Conservation (phyloP, 2,797 vertebrate species). For the Myripristis jacobus region DNA sequence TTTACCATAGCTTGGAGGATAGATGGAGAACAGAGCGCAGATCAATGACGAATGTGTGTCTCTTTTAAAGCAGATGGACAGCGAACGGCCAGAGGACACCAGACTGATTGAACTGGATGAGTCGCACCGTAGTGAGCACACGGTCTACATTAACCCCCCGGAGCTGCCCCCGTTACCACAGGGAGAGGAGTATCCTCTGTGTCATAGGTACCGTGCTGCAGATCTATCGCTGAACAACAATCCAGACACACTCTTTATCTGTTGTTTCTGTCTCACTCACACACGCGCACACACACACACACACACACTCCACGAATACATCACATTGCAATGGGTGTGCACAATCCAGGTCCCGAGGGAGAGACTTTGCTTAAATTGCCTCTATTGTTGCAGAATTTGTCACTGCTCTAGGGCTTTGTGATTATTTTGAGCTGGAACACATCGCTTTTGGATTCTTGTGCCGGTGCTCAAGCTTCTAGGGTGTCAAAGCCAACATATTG, state of each 20-base stretch:
- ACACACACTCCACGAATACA: slow-evolving; percentile 21
- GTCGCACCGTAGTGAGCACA: slow-evolving; percentile 97
- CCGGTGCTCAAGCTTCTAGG: slow-evolving; percentile 19
- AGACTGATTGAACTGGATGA: slow-evolving; percentile 97
- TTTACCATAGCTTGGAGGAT: slow-evolving; percentile 8
- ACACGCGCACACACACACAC: slow-evolving; percentile 13
- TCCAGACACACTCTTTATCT: slow-evolving; percentile 8
- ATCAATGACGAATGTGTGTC: slow-evolving; percentile 25
- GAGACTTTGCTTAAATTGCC: slow-evolving; percentile 32
- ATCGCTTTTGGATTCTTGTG: slow-evolving; percentile 21
- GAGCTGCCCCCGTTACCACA: slow-evolving; percentile 93
- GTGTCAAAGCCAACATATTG: slow-evolving; percentile 11
- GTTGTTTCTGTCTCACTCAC: slow-evolving; percentile 1
- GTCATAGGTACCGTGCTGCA: slow-evolving; percentile 88
- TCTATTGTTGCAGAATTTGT: slow-evolving; percentile 54
- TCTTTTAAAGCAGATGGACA: slow-evolving; percentile 87
- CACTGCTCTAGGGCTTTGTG: slow-evolving; percentile 39
- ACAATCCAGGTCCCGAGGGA: slow-evolving; percentile 34
- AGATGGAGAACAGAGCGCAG: background rate
- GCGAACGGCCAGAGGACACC: slow-evolving; percentile 89
- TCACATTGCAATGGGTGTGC: slow-evolving; percentile 11
- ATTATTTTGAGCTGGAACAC: slow-evolving; percentile 43
- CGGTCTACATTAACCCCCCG: slow-evolving; percentile 96
- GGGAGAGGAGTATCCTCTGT: slow-evolving; percentile 93
- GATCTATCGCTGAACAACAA: slow-evolving; percentile 11